Base-by-base conservation (phyloP, 2,113 vertebrate genomes). In the Leucopsar rothschildi region DNA sequence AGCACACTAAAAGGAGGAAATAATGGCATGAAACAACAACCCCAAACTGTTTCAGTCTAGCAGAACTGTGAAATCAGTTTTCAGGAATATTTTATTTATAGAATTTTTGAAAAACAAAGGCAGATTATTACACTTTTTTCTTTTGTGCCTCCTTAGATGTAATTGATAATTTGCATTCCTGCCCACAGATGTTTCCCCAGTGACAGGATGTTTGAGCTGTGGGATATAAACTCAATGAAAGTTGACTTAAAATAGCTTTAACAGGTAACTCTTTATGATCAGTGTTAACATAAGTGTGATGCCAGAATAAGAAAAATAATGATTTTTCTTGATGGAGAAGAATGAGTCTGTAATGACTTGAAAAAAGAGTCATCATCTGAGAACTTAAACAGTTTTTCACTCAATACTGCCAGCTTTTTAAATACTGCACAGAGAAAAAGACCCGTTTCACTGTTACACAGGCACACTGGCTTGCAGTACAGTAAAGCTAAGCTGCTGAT, bases 151-250 rank as follows among this genome's bases (percentile, higher is more conserved):
- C 19, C 45, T 20, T 64, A 91, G 69, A 39, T 52, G 6, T 33
- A 86, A 80, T 45, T 27, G 39, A 39, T 86, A 83, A 92, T 88
- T 83, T 93, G 55, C 80, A 96, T 93, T 93, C 80, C 64, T 84
- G 42, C 77, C 39, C 71, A 29, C 93, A 89, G 96, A 68, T 96
- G 89, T 94, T 96, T 96, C 95, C 95, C 65, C 61, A 76, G 52
- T 82, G 61, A 92, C 90, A 90, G 93, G 93, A 93, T 94, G 82
- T 95, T 92, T 93, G 90, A 27, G 14, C 28, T 91, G 14, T 0
- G 0, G 68, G 80, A 80, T 90, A 72, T 76, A 93, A 94, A 64
- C 64, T 84, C 40, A 56, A 13, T 85, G 55, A 49, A 82, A 90
- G 44, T 82, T 90, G 73, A n/a, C 75, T 64, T 92, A n/a, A 82